Base-by-base conservation (phyloP, 2,888 invertebrate genomes). In the Baccha elongata region DNA sequence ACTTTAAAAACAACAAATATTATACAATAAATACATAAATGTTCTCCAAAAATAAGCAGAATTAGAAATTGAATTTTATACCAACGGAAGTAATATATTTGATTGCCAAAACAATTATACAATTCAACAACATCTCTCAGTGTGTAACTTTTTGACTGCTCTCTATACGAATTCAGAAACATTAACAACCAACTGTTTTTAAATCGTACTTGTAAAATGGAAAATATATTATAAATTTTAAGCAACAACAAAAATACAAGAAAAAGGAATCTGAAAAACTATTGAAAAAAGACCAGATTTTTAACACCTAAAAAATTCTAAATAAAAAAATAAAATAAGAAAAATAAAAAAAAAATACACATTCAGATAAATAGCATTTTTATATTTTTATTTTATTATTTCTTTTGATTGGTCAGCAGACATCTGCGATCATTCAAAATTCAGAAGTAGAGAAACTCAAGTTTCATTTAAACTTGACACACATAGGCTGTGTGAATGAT, bases 101-200 rank as follows among this genome's bases (percentile, higher is more conserved):
- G 79, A 83, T 58, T 84, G 85, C 85, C 79, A 85, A 84, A 74
- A 37, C 64, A 75, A 55, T 55, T 73, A 76, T 72, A 76, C 76
- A 83, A 83, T 67, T 65, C 71, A 81, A 65, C 62, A 64, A 67
- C 62, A 72, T 46, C 65, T 67, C n/a, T 71, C 15, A 67, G 76
- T 46, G 50, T 79, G 60, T 35, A 74, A 23, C 21, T 35, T 78
- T 67, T 64, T 71, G 78, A 69, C 55, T 68, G 78, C 55, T 48
- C 72, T 76, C 29, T 73, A 69, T 69, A 73, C 44, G 64, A 71
- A 53, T 46, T 52, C 46, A 13, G 37, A 48, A 64, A 64, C 44
- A 67, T 29, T 58, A 68, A 68, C 67, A 62, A 72, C 40, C 53
- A 37, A 42, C 78, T 53, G 55, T 74, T 85, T 71, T 67, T 53